These are phyloP conservation scores for Cotesia chilonis DNA, from an alignment of 1,140 invertebrate species.

Conservation along the genomic window DNA sequence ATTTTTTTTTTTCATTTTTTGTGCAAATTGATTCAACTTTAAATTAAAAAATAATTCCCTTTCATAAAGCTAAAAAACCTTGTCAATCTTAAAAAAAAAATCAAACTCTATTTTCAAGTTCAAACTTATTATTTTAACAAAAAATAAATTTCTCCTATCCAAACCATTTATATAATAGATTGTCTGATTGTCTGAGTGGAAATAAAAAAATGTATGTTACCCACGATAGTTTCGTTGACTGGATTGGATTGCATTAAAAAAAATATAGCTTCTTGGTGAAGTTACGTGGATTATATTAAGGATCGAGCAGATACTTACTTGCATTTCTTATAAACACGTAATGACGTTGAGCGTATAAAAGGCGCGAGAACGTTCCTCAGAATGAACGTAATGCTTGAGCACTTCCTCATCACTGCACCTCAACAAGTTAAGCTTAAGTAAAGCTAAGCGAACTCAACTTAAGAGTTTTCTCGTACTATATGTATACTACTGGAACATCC, in stretches of 20 bases:
- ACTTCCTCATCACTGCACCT: constrained; percentile 22
- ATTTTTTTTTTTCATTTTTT: no score
- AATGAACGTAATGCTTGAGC: constrained; percentile 24
- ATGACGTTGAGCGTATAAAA: constrained; percentile 22
- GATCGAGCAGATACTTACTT: neutral
- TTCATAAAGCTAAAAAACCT: no score
- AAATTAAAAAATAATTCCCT: no score
- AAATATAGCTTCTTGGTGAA: neutral
- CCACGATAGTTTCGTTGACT: constrained; percentile 7
- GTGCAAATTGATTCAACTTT: no score
- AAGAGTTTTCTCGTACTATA: neutral
- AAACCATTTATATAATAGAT: no score
- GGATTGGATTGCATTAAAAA: constrained; percentile 25
- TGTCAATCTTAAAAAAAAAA: no score
- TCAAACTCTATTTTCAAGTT: no score
- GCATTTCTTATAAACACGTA: constrained; percentile 4
- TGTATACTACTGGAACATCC: neutral
- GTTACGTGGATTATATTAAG: neutral
- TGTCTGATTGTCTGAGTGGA: no score
- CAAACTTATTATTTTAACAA: no score
- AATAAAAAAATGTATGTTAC: neutral
- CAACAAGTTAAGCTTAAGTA: neutral
- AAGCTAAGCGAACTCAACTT: no score
- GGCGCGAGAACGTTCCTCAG: constrained; percentile 30
- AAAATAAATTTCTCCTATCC: no score